These are phyloP conservation scores for Colletes gigas DNA, from an alignment of 1,140 invertebrate genomes.

Conservation along the genomic window DNA sequence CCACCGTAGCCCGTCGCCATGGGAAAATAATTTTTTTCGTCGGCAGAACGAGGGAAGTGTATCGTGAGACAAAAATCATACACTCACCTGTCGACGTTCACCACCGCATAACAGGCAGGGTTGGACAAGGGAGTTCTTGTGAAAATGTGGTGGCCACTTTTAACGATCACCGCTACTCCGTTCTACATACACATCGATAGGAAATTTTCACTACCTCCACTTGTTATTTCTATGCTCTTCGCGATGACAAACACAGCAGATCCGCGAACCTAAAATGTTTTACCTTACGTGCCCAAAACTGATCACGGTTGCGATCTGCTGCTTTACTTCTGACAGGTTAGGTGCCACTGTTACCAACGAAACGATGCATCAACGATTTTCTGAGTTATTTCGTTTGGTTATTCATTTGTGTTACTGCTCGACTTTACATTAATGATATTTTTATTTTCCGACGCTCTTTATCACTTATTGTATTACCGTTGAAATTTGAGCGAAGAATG, in stretches of 20 bases:
- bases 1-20: slow-evolving; percentile 18
- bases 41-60: slow-evolving; percentile 20
- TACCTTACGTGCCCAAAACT: slow-evolving; percentile 45
- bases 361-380: background rate
- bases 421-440: background rate
- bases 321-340: slow-evolving; percentile 67
- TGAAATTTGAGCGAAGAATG: background rate
- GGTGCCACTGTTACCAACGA: slow-evolving; percentile 61
- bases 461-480: background rate
- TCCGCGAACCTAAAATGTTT: slow-evolving; percentile 40
- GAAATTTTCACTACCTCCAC: slow-evolving; percentile 21
- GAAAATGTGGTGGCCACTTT: slow-evolving; percentile 51
- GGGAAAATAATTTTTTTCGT: slow-evolving; percentile 18
- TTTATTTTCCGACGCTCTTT: background rate
- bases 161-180: slow-evolving; percentile 18
- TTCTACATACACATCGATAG: slow-evolving; percentile 10
- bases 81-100: slow-evolving; percentile 73
- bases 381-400: background rate
- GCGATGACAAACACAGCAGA: slow-evolving; percentile 32
- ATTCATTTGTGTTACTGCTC: too few species aligned
- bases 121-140: slow-evolving; percentile 47
- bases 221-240: slow-evolving; percentile 16
- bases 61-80: slow-evolving; percentile 35
- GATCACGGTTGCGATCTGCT: slow-evolving; percentile 49
- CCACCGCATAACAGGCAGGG: slow-evolving; percentile 72